phyloP scores from a whole-genome alignment of 2,113 vertebrate species.

The Catharus fuscescens region DNA sequence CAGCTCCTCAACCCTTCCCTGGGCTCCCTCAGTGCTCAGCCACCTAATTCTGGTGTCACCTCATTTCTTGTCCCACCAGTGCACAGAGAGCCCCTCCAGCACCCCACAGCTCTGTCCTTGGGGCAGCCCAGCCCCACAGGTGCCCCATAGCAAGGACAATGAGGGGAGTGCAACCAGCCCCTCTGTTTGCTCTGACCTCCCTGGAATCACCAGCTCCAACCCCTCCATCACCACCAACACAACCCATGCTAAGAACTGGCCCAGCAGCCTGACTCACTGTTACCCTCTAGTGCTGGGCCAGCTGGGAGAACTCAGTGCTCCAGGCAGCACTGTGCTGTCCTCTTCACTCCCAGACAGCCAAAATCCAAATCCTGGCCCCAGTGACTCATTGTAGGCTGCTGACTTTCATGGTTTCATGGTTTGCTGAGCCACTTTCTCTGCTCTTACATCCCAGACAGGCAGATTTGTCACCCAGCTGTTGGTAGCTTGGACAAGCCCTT shows the following conservation, averaged over 20 bases:
- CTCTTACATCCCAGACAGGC: rapidly evolving
- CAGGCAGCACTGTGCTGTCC: not conserved
- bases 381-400: rapidly evolving
- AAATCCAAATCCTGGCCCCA: not conserved
- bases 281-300: slow-evolving; percentile 53
- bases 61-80: not conserved
- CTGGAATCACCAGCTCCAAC: not conserved
- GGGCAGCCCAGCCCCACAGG: not conserved
- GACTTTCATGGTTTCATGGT: not conserved
- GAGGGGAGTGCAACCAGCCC: not conserved
- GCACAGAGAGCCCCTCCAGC: not conserved
- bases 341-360: not conserved
- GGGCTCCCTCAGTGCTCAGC: rapidly evolving
- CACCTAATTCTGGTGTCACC: not conserved
- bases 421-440: not conserved
- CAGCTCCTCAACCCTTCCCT: not conserved
- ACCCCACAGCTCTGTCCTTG: not conserved
- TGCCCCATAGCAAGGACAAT: rapidly evolving
- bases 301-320: not conserved
- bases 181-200: not conserved
- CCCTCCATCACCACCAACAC: not conserved
- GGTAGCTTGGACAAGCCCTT: not conserved
- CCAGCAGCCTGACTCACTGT: slow-evolving; percentile 36
- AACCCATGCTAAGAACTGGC: not conserved
- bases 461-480: not conserved